phyloP scores from a whole-genome alignment of 2,113 vertebrate species.

The Callocephalon fimbriatum region DNA sequence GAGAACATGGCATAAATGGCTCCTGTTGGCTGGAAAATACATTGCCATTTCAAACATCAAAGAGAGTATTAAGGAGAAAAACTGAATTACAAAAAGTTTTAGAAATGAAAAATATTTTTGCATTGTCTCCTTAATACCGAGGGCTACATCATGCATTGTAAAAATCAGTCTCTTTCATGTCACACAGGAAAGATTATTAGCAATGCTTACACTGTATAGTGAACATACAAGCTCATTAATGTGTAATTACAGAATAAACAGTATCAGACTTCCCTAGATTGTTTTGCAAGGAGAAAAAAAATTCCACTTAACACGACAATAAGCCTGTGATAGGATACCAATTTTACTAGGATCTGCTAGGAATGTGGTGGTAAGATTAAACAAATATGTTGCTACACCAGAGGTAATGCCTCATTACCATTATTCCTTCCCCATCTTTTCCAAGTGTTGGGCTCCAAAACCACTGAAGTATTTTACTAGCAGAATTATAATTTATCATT shows the following conservation, averaged over 20 bases:
- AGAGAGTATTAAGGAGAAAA: neutral
- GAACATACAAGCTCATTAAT: neutral
- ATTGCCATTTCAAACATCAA: neutral
- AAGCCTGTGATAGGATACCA: neutral
- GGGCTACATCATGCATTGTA: neutral
- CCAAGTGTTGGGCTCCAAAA: neutral
- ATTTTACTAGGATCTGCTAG: neutral
- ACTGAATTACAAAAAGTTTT: neutral
- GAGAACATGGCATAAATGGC: neutral
- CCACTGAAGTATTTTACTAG: neutral
- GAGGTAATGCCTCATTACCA: conserved; percentile 6
- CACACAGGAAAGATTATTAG: neutral
- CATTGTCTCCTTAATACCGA: neutral
- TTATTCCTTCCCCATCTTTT: neutral
- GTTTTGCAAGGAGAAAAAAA: neutral
- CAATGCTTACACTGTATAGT: neutral
- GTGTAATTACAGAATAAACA: conserved; percentile 30
- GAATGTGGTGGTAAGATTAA: neutral
- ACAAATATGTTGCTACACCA: neutral
- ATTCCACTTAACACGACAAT: neutral
- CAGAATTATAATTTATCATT: neutral
- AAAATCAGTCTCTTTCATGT: neutral
- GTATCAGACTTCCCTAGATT: neutral
- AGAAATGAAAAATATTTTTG: neutral
- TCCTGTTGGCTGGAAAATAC: neutral